Evolutionary conservation across 1,140 invertebrate genomes (phyloP).

Genomic region (Drosophila murphyi): DNA sequence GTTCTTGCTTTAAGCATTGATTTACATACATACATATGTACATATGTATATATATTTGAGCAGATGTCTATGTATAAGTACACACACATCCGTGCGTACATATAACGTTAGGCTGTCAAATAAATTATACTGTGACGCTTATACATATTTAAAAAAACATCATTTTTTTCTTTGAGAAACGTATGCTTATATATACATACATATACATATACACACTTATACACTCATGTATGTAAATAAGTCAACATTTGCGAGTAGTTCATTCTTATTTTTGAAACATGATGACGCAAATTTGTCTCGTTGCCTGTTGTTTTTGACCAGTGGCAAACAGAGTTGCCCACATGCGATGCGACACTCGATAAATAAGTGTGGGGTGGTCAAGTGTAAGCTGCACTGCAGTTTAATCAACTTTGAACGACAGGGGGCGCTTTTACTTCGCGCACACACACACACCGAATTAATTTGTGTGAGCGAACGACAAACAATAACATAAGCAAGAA

Average conservation of each 20-base stretch:
- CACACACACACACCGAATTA: background rate
- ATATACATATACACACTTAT: slow-evolving; percentile 1
- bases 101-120: background rate
- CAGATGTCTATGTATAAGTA: background rate
- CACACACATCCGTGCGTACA: background rate
- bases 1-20: background rate
- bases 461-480: slow-evolving; percentile 23
- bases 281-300: slow-evolving; percentile 51
- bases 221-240: slow-evolving; percentile 17
- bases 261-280: slow-evolving; percentile 39
- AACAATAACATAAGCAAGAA: slow-evolving; percentile 47
- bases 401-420: slow-evolving; percentile 35
- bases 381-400: slow-evolving; percentile 28
- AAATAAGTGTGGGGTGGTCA: slow-evolving; percentile 25
- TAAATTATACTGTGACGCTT: slow-evolving; percentile 1
- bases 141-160: slow-evolving; percentile 9
- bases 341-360: background rate
- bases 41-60: background rate
- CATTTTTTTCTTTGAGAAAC: background rate
- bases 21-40: background rate
- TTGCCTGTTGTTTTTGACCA: background rate
- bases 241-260: slow-evolving; percentile 35
- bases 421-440: slow-evolving; percentile 43
- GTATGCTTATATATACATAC: slow-evolving; percentile 6
- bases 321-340: background rate